phyloP scores from a whole-genome alignment of 2,888 invertebrate genomes.

The Orthonychiurus folsomi region DNA sequence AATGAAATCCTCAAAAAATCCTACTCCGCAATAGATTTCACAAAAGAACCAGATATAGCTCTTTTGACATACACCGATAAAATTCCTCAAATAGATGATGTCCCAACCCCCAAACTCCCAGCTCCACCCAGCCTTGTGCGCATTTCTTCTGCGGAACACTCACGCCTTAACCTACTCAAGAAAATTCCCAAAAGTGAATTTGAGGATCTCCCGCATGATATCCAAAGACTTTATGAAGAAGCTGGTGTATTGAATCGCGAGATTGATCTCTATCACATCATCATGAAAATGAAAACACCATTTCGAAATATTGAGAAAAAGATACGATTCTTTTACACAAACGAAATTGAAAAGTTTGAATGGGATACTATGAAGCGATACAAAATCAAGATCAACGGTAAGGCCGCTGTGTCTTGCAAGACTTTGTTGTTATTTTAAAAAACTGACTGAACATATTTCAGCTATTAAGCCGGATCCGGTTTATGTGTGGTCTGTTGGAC shows the following conservation, averaged over 20 bases:
- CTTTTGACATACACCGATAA: not conserved
- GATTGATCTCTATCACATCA: slow-evolving; percentile 22
- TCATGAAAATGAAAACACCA: slow-evolving; percentile 30
- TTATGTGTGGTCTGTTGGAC: slow-evolving; percentile 27
- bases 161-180: slow-evolving; percentile 23
- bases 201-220: slow-evolving; percentile 18
- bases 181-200: slow-evolving; percentile 25
- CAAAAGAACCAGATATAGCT: not conserved
- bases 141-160: slow-evolving; percentile 30
- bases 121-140: slow-evolving; percentile 15
- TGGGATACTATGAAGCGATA: slow-evolving; percentile 32
- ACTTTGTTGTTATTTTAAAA: slow-evolving; percentile 3
- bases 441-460: slow-evolving; percentile 4
- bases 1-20: too few species aligned
- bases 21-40: not conserved
- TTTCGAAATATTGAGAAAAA: slow-evolving; percentile 31
- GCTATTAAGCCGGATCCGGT: slow-evolving; percentile 28
- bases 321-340: slow-evolving; percentile 25
- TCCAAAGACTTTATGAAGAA: slow-evolving; percentile 26
- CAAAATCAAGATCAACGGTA: slow-evolving; percentile 25
- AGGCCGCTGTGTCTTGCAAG: not conserved
- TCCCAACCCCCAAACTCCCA: slow-evolving; percentile 25
- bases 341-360: slow-evolving; percentile 33
- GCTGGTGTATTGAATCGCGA: slow-evolving; percentile 33
- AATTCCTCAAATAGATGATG: slow-evolving; percentile 23